phyloP scores from a whole-genome alignment of 1,140 invertebrate species.

The Heterodera carotae region DNA sequence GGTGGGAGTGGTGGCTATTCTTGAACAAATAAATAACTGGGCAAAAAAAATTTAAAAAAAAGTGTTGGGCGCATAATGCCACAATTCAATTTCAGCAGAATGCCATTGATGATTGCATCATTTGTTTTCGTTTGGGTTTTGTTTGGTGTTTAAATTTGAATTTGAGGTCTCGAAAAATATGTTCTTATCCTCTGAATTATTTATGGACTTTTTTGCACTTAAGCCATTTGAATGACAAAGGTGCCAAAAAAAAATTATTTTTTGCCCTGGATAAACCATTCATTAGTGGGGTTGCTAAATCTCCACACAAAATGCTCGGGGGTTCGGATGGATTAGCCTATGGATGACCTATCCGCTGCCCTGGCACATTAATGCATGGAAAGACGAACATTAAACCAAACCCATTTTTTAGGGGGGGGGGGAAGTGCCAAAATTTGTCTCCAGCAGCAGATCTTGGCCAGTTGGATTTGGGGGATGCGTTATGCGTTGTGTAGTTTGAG shows the following conservation, averaged over 20 bases:
- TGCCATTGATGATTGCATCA: too few relatives aligned
- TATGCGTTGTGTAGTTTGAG: too few relatives aligned
- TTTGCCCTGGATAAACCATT: neutral
- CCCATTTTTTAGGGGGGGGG: neutral
- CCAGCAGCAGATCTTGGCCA: neutral
- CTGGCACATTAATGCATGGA: neutral
- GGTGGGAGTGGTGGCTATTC: neutral
- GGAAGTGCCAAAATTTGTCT: neutral
- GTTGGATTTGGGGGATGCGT: too few relatives aligned
- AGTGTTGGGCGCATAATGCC: too few relatives aligned
- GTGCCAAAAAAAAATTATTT: constrained; percentile 5
- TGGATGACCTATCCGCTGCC: neutral
- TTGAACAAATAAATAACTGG: neutral
- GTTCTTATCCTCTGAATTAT: neutral
- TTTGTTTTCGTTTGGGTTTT: too few relatives aligned
- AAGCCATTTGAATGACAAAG: neutral
- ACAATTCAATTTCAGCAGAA: too few relatives aligned
- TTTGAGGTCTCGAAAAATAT: neutral
- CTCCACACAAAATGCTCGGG: neutral
- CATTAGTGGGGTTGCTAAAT: neutral
- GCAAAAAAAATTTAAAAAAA: too few relatives aligned
- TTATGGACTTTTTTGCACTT: neutral
- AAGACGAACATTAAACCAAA: neutral
- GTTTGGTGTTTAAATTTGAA: too few relatives aligned
- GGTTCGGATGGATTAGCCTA: neutral